Evolutionary conservation across 2,113 vertebrate species (phyloP).

Genomic region (Diadophis punctatus): DNA sequence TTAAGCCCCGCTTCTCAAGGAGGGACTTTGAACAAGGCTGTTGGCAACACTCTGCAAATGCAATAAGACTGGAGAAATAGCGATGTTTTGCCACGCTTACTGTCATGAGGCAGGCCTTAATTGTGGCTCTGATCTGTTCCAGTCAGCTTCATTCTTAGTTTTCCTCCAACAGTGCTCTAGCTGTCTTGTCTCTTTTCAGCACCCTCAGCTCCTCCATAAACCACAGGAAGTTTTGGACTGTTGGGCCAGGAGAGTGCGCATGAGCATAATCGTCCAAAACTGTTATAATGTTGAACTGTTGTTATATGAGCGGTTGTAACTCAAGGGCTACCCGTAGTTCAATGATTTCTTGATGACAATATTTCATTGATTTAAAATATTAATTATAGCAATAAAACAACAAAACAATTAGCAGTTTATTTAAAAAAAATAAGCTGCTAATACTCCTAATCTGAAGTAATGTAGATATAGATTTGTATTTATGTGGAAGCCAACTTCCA

Average conservation of each 20-base stretch:
- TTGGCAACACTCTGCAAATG: too few species aligned
- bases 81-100: neutral
- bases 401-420: neutral
- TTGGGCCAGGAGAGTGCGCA: too few species aligned
- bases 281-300: too few species aligned
- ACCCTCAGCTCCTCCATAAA: too few species aligned
- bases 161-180: too few species aligned
- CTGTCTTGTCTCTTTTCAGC: too few species aligned
- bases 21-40: too few species aligned
- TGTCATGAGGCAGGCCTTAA: neutral
- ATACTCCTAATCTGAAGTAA: neutral
- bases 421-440: neutral
- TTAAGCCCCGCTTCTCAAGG: neutral
- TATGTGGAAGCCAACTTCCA: neutral
- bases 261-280: too few species aligned
- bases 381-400: neutral
- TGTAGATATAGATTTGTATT: neutral
- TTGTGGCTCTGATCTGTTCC: neutral
- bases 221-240: too few species aligned
- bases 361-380: neutral
- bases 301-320: too few species aligned
- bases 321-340: neutral
- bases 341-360: neutral
- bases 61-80: too few species aligned
- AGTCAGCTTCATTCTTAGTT: neutral